phyloP scores from a whole-genome alignment of 2,113 vertebrate species.

The Ptilonorhynchus violaceus region DNA sequence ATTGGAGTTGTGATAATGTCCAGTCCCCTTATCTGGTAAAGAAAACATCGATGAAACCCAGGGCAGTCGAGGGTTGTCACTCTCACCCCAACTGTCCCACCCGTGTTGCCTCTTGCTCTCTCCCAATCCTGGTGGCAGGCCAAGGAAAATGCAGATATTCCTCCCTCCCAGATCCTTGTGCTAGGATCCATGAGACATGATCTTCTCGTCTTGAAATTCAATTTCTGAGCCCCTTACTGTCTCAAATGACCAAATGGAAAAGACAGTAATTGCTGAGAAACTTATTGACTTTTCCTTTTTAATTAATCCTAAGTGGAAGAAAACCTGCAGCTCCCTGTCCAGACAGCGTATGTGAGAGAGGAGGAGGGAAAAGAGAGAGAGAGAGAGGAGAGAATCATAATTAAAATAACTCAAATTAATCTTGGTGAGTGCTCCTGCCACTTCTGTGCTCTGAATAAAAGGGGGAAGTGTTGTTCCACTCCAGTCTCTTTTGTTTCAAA shows the following conservation, averaged over 20 bases:
- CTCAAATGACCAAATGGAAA: constrained; percentile 34
- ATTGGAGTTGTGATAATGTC: neutral
- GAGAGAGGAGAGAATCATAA: constrained; percentile 47
- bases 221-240: constrained; percentile 6
- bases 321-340: constrained; percentile 38
- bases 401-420: constrained; percentile 62
- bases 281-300: constrained; percentile 58
- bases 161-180: neutral
- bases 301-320: constrained; percentile 67
- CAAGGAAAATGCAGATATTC: neutral
- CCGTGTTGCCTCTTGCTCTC: neutral
- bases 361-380: neutral
- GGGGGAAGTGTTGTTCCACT: neutral
- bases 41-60: neutral
- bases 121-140: neutral
- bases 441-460: neutral
- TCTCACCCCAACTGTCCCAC: neutral
- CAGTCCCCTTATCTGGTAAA: neutral
- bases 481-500: neutral
- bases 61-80: neutral
- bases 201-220: constrained; percentile 49
- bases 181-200: neutral
- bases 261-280: constrained; percentile 46
- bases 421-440: constrained; percentile 32
- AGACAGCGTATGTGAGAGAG: neutral